These are phyloP conservation scores for Mesocricetus auratus DNA, from an alignment of 2,113 vertebrate species.

Conservation along the genomic window DNA sequence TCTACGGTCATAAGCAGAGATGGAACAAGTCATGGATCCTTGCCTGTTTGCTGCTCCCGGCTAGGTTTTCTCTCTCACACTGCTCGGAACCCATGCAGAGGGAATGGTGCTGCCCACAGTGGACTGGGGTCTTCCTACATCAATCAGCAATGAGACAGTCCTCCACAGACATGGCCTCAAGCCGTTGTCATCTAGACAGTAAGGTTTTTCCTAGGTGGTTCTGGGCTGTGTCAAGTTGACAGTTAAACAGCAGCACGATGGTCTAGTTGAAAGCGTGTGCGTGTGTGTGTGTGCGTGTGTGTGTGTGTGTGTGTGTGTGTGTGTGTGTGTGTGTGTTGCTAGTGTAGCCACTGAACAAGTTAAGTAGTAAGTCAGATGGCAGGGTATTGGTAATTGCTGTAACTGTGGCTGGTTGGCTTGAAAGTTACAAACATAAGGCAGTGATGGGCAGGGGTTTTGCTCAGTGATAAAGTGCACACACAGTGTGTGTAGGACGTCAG, in stretches of 20 bases:
- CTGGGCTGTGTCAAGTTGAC: not conserved
- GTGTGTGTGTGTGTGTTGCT: not conserved
- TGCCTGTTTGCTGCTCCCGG: not conserved
- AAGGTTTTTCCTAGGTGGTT: not conserved
- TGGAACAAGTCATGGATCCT: not conserved
- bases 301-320: too few relatives aligned
- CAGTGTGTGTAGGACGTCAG: not conserved
- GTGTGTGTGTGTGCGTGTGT: not conserved
- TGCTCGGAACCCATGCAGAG: not conserved
- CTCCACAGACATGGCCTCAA: not conserved
- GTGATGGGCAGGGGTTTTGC: not conserved
- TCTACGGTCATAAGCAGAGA: not conserved
- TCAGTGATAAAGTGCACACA: not conserved
- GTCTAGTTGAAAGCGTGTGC: too few relatives aligned
- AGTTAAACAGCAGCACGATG: not conserved
- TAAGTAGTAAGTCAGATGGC: accelerated
- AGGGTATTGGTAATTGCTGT: not conserved
- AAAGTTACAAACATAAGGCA: not conserved
- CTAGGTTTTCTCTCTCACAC: not conserved
- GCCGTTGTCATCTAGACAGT: not conserved
- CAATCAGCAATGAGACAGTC: not conserved
- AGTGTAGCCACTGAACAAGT: not conserved
- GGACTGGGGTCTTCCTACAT: not conserved
- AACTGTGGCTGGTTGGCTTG: accelerated
- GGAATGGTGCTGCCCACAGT: not conserved